Evolutionary conservation across 2,113 vertebrate genomes (phyloP), one percentile per base, ranked within the genome.

Genomic region (Halcyon senegalensis): DNA sequence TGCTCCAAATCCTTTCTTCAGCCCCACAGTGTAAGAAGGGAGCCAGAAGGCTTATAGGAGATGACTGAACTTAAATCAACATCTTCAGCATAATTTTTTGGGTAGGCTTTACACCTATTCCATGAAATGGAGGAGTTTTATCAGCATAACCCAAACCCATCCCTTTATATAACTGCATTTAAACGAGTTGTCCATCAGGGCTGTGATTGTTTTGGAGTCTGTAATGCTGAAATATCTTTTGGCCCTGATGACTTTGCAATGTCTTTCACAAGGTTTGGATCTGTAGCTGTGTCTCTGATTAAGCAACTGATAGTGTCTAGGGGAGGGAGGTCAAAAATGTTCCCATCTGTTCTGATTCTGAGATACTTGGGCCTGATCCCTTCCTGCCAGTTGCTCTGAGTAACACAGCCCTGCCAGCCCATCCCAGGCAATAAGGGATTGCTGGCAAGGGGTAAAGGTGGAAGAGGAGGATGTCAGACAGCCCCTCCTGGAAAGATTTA

Each of bases 401-500:
- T 67, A 81, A 46, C 1, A 1, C 16, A 72, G 35, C 33, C 19
- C 39, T 91, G 43, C 13, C 43, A 68, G 77, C 24, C 39, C 2
- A 2, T 64, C 64, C 69, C 41, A 75, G 37, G 72, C 43, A 78
- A 53, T 11, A 89, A 88, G 69, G 62, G 11, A 93, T 91, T 89
- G 31, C 56, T 72, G 78, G 43, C 0, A 0, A 60, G 62, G 43
- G 75, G 73, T 91, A 96, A 93, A 91, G 73, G 87, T 91, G 59
- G 82, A 91, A 94, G 60, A 91, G 41, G 63, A 93, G 35, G 58
- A 96, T 85, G 89, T 94, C 95, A 91, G 94, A 76, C 78, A 93
- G 70, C 74, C 89, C 87, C 91, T 80, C 84, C 91, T 91, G 93
- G 91, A 96, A 96, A 96, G 94, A 96, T 96, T 96, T 97, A 94